Base-by-base conservation (phyloP, 64 coral and sea anemone species). In the Stichodactyla helianthus region DNA sequence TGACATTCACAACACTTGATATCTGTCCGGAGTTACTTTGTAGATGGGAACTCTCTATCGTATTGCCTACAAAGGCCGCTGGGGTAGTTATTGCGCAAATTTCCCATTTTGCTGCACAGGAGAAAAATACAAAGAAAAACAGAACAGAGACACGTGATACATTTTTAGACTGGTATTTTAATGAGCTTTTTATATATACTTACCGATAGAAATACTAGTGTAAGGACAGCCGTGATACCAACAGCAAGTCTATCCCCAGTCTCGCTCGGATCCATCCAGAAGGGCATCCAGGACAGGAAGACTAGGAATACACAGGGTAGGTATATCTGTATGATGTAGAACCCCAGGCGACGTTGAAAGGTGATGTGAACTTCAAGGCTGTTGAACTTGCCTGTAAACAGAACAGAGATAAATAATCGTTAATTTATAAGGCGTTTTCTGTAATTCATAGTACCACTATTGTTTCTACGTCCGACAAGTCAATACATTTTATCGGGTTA, bases 321-420 rank as follows among this genome's bases (percentile, higher is more conserved):
- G 52, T 85, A 90, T 35, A 85, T 83, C 67, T 90, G 89, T n/a
- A 90, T 58, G 19, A 90, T 19, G 55, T 90, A 90, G 61, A 62
- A 90, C 20, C 89, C 89, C 50, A 90, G 89, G 58, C 89, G 89
- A 85, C 89, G 89, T 22, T 85, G 65, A 76, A 90, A 90, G 4
- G 82, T 84, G 16, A 85, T 84, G 51, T 67, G 54, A 5, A 85
- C 89, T 62, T 84, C 83, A 58, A 84, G 83, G 83, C 83, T 84
- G 83, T 84, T 84, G 25, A 60, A 84, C 10, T 84, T 84, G 44
- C 83, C 83, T 84, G 55, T 9, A 84, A 81, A 52, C 17, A 31
- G 26, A 7, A 27, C 12, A 31, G 26, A 53, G 4, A 19, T 17
- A 6, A 17, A 10, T 77, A 77, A 77, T 14, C 9, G 71, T 19